These are phyloP conservation scores for Ammodytes dubius DNA, from an alignment of 2,113 vertebrate genomes.

Conservation along the genomic window DNA sequence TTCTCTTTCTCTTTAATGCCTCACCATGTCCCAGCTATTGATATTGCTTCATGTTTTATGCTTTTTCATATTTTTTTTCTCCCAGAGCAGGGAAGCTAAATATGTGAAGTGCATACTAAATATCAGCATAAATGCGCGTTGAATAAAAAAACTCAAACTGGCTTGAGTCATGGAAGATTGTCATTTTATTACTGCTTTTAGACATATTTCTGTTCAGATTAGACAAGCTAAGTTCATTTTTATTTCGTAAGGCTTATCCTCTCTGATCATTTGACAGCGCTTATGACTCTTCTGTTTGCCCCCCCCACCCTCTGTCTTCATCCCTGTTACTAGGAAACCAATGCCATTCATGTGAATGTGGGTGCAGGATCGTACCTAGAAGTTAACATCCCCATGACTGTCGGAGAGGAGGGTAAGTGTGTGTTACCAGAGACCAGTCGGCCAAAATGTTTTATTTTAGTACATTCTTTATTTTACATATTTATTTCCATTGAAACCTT, in stretches of 20 bases:
- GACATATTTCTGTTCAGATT: conserved; percentile 40
- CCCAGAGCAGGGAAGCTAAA: conserved; percentile 20
- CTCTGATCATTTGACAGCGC: conserved; percentile 35
- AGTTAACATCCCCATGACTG: conserved; percentile 98
- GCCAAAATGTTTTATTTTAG: not conserved
- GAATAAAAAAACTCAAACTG: conserved; percentile 26
- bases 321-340: conserved; percentile 91
- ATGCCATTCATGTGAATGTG: conserved; percentile 99
- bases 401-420: conserved; percentile 91
- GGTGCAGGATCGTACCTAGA: conserved; percentile 99
- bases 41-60: conserved; percentile 70
- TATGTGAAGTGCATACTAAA: conserved; percentile 57
- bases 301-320: conserved; percentile 6
- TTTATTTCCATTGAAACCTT: not conserved
- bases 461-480: not conserved
- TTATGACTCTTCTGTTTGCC: conserved; percentile 24
- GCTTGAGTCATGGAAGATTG: conserved; percentile 5
- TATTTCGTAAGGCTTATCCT: not conserved
- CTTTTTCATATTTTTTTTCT: conserved; percentile 60
- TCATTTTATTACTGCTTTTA: conserved; percentile 29
- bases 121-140: conserved; percentile 19
- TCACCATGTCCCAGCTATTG: conserved; percentile 45
- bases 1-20: conserved; percentile 40
- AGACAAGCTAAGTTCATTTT: conserved; percentile 20
- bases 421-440: conserved; percentile 7